Percentiles rank a stretch among this genome's conserved stretches.
Evolutionary conservation across 92 coral and sea anemone species (phyloP).

Genomic region (Anthopleura xanthogrammica): DNA sequence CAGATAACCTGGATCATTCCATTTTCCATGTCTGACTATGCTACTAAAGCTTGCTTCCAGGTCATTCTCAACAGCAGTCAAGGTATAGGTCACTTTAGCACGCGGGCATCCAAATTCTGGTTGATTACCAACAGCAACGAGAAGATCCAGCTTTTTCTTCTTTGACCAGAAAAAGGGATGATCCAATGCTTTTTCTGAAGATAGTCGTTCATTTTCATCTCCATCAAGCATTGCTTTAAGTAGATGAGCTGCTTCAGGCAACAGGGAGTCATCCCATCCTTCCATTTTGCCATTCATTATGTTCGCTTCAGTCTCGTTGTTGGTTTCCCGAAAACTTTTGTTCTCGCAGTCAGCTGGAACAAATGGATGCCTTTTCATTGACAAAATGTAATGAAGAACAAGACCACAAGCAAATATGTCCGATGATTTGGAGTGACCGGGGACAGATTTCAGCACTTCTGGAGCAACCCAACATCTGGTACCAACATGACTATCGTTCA

Average conservation of each 20-base stretch:
- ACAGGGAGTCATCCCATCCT: neutral
- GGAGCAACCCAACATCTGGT: constrained; percentile 64
- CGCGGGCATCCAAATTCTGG: constrained; percentile 40
- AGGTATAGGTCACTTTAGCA: neutral
- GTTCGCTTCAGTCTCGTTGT: neutral
- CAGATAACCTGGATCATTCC: constrained; percentile 10
- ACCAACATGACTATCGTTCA: constrained; percentile 25
- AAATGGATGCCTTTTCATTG: constrained; percentile 35
- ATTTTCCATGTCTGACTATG: neutral
- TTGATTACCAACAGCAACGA: constrained; percentile 52
- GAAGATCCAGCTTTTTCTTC: constrained; percentile 33
- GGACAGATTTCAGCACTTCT: constrained; percentile 9
- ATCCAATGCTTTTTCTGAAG: constrained; percentile 12
- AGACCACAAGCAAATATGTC: constrained; percentile 49
- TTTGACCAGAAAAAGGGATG: constrained; percentile 58
- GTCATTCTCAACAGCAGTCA: neutral
- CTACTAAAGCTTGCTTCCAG: neutral
- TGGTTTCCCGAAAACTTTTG: neutral
- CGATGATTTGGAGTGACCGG: constrained; percentile 29
- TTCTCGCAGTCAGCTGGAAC: neutral
- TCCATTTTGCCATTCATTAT: neutral
- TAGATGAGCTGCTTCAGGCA: constrained; percentile 31
- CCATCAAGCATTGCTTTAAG: neutral
- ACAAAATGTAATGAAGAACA: constrained; percentile 40
- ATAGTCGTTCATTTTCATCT: constrained; percentile 15